Evolutionary conservation across 2,797 vertebrate species (phyloP).

Genomic region (Podargus strigoides): DNA sequence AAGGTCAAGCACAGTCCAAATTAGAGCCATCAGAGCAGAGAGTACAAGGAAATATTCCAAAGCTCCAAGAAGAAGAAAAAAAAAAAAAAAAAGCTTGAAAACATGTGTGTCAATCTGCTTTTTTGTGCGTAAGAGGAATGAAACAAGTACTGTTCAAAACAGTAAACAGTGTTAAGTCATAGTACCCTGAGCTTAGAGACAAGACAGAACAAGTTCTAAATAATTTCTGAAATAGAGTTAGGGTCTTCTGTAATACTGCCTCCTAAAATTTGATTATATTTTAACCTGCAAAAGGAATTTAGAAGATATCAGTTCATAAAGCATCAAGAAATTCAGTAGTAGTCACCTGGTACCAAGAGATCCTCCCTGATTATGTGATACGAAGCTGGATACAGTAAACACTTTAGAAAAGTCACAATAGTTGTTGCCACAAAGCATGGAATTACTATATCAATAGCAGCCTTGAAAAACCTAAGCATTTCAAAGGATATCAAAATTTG

Average conservation of each 20-base stretch:
- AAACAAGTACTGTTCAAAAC: background rate
- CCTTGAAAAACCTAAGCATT: background rate
- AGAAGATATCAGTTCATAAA: background rate
- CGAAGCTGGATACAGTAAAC: rapidly evolving
- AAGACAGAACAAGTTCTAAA: background rate
- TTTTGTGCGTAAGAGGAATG: background rate
- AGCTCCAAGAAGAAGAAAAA: background rate
- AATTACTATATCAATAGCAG: background rate
- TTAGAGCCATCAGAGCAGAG: background rate
- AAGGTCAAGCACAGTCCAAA: background rate
- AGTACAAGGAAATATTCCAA: background rate
- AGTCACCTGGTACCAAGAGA: background rate
- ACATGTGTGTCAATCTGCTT: background rate
- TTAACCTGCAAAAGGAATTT: background rate
- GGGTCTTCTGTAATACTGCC: background rate
- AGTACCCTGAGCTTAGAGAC: background rate
- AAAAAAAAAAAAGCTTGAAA: background rate
- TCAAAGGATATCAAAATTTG: background rate
- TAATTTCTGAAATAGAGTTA: background rate
- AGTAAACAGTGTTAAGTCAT: background rate
- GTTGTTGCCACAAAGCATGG: background rate
- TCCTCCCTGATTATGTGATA: background rate
- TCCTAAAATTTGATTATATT: background rate
- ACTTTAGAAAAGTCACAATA: background rate
- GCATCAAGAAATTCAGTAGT: background rate